A percentile compares a stretch with the other conserved stretches of the same genome.
These are phyloP conservation scores for Solenodon paradoxus DNA, from an alignment of 2,113 vertebrate species.

Conservation along the genomic window DNA sequence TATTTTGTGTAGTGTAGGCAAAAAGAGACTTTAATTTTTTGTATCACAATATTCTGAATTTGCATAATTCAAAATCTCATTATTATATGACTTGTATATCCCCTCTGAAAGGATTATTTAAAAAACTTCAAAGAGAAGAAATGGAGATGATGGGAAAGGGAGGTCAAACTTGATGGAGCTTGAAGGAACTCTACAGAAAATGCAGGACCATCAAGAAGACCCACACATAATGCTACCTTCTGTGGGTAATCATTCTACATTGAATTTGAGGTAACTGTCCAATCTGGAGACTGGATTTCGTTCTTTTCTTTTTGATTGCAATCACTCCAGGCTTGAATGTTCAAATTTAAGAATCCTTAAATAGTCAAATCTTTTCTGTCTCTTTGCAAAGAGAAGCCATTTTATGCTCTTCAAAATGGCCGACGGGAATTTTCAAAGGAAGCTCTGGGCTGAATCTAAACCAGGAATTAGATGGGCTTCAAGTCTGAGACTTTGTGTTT, in stretches of 20 bases:
- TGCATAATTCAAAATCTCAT: not conserved
- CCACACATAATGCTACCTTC: rapidly evolving
- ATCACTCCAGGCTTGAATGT: not conserved
- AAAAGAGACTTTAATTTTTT: not conserved
- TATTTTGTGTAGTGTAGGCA: not conserved
- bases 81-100: not conserved
- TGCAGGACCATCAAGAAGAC: not conserved
- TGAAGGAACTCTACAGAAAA: not conserved
- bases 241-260: not conserved
- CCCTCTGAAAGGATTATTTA: not conserved
- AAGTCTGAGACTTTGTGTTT: not conserved
- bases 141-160: not conserved
- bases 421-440: constrained; percentile 23
- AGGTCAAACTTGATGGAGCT: not conserved
- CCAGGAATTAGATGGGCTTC: not conserved
- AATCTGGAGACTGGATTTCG: not conserved
- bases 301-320: not conserved
- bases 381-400: not conserved
- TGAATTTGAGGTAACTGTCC: not conserved
- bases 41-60: not conserved
- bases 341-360: not conserved
- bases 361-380: not conserved
- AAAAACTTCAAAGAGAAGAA: not conserved
- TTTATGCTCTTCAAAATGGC: constrained; percentile 1
- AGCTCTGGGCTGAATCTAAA: not conserved